Conservation (phyloP, 2,888 invertebrate species). For the Meliscaeva auricollis region DNA sequence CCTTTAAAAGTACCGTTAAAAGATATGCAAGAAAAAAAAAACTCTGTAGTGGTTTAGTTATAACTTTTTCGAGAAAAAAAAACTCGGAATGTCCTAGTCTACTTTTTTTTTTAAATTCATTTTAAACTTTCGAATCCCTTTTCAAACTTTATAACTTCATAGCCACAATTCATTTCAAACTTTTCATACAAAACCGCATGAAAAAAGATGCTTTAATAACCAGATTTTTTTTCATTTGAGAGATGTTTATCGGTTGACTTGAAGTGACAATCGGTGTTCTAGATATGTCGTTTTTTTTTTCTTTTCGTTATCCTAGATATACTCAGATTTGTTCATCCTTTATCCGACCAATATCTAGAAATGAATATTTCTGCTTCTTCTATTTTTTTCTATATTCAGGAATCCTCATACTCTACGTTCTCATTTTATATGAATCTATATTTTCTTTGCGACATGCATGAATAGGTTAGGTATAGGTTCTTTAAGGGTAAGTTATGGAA, state of each 20-base stretch:
- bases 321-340: constrained; percentile 34
- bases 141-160: background rate
- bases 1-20: too few species aligned
- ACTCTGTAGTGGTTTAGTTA: too few species aligned
- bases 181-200: background rate
- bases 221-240: background rate
- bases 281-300: constrained; percentile 34
- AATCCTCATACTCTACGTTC: background rate
- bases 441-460: background rate
- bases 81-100: too few species aligned
- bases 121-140: background rate
- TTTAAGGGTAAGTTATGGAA: too few species aligned
- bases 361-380: constrained; percentile 17
- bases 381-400: too few species aligned
- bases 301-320: constrained; percentile 47
- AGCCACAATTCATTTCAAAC: background rate
- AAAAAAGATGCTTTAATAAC: background rate
- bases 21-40: too few species aligned
- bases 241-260: constrained; percentile 28
- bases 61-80: too few species aligned
- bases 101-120: background rate
- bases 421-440: constrained; percentile 37
- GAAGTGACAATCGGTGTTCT: constrained; percentile 41
- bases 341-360: constrained; percentile 25
- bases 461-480: background rate